These are phyloP conservation scores for Acronicta alni DNA, from an alignment of 2,888 invertebrate species.

Conservation along the genomic window DNA sequence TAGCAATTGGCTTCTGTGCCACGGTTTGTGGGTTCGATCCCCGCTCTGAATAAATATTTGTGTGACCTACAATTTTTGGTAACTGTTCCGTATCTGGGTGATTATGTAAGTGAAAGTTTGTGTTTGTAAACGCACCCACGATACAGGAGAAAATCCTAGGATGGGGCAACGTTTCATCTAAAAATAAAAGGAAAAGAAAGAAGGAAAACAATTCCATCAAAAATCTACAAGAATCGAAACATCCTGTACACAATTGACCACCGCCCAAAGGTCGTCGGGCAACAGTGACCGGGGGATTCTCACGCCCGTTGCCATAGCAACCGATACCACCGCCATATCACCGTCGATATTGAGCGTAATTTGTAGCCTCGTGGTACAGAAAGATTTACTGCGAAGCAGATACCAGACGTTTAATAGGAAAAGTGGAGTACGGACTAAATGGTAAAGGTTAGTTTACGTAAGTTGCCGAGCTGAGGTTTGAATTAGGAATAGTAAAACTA, in stretches of 20 bases:
- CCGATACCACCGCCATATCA: constrained; percentile 74
- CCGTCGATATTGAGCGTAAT: constrained; percentile 81
- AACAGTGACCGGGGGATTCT: constrained; percentile 68
- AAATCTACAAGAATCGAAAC: constrained; percentile 16
- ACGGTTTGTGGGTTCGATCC: too few relatives aligned
- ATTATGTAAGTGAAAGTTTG: too few relatives aligned
- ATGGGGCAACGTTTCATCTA: too few relatives aligned
- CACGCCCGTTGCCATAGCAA: constrained; percentile 79
- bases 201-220: too few relatives aligned
- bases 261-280: constrained; percentile 52
- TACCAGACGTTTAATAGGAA: constrained; percentile 62
- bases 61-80: too few relatives aligned
- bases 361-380: constrained; percentile 78
- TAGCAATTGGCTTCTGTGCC: too few relatives aligned
- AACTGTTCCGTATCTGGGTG: too few relatives aligned
- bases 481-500: neutral
- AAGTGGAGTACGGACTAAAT: constrained; percentile 54
- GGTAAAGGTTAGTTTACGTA: constrained; percentile 36
- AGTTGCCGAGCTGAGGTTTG: constrained; percentile 10
- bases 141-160: too few relatives aligned
- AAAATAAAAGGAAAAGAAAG: too few relatives aligned
- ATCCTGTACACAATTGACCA: constrained; percentile 51
- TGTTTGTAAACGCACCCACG: too few relatives aligned
- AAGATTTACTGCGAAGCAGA: constrained; percentile 73
- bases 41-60: too few relatives aligned